Conservation (phyloP, 2,797 vertebrate species). For the Sebastes matsubarae region DNA sequence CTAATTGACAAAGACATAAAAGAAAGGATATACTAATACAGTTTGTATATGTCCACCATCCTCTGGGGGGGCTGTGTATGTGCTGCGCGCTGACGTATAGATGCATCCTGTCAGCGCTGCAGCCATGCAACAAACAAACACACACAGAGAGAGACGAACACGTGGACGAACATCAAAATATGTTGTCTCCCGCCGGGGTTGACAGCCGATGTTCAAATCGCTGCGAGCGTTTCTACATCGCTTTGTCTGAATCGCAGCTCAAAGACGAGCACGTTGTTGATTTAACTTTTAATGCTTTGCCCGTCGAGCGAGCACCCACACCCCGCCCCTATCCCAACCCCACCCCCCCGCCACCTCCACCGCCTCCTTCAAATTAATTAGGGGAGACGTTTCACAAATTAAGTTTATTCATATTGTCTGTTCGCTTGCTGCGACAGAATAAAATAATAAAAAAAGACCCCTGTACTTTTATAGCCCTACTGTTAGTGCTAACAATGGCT, state of each 20-base stretch:
- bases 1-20: slow-evolving; percentile 66
- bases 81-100: slow-evolving; percentile 21
- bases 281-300: slow-evolving; percentile 75
- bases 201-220: slow-evolving; percentile 67
- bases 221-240: slow-evolving; percentile 51
- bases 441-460: slow-evolving; percentile 59
- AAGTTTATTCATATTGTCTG: slow-evolving; percentile 74
- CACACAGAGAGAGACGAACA: slow-evolving; percentile 7
- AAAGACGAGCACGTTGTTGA: slow-evolving; percentile 57
- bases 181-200: slow-evolving; percentile 49
- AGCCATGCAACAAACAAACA: slow-evolving; percentile 16
- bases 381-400: slow-evolving; percentile 78
- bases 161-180: slow-evolving; percentile 64
- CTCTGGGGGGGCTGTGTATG: slow-evolving; percentile 23
- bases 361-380: slow-evolving; percentile 77
- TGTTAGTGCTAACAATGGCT: slow-evolving; percentile 75
- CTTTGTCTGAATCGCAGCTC: slow-evolving; percentile 55
- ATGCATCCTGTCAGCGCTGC: slow-evolving; percentile 53
- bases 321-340: neutral
- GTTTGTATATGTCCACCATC: slow-evolving; percentile 43
- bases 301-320: slow-evolving; percentile 31
- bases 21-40: slow-evolving; percentile 34
- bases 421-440: slow-evolving; percentile 57
- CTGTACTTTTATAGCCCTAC: slow-evolving; percentile 68
- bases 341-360: neutral